Conservation (phyloP, 2,797 vertebrate genomes). For the Fistularia commersonii region DNA sequence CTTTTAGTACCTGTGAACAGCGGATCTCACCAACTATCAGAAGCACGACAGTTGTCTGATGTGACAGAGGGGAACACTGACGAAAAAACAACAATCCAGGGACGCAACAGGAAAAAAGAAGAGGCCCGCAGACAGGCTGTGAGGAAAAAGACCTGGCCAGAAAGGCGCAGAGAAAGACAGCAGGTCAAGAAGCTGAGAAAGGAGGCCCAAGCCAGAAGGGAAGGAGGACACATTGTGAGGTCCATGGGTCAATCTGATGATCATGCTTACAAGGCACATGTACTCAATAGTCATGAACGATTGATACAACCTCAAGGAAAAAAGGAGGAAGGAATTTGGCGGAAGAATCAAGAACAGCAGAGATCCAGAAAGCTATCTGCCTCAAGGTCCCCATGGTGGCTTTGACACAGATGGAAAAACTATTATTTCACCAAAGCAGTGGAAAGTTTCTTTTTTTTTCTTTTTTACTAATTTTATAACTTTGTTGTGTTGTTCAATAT, state of each 20-base stretch:
- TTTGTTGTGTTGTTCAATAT: too few relatives aligned
- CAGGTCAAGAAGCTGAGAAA: conserved; percentile 62
- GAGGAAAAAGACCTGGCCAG: conserved; percentile 58
- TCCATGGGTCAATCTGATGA: conserved; percentile 18
- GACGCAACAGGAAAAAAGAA: conserved; percentile 40
- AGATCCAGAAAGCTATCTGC: conserved; percentile 25
- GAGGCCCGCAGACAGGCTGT: conserved; percentile 12
- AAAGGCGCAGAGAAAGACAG: conserved; percentile 52
- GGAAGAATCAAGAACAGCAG: conserved; percentile 44
- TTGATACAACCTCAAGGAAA: conserved; percentile 16
- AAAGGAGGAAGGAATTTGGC: conserved; percentile 24
- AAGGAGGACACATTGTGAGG: conserved; percentile 32
- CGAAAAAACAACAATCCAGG: conserved; percentile 22
- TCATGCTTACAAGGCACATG: conserved; percentile 14
- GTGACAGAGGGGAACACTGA: conserved; percentile 19
- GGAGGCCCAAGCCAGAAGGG: conserved; percentile 52
- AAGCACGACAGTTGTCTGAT: conserved; percentile 31
- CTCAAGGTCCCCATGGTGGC: conserved; percentile 12
- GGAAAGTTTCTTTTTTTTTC: conserved; percentile 3
- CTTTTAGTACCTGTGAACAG: conserved; percentile 39
- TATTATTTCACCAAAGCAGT: conserved; percentile 53
- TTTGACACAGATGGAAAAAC: conserved; percentile 30
- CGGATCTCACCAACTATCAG: conserved; percentile 13
- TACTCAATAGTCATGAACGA: conserved; percentile 8
- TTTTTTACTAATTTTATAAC: too few relatives aligned